Evolutionary conservation across 2,888 invertebrate genomes (phyloP).

Genomic region (Melanophora roralis): DNA sequence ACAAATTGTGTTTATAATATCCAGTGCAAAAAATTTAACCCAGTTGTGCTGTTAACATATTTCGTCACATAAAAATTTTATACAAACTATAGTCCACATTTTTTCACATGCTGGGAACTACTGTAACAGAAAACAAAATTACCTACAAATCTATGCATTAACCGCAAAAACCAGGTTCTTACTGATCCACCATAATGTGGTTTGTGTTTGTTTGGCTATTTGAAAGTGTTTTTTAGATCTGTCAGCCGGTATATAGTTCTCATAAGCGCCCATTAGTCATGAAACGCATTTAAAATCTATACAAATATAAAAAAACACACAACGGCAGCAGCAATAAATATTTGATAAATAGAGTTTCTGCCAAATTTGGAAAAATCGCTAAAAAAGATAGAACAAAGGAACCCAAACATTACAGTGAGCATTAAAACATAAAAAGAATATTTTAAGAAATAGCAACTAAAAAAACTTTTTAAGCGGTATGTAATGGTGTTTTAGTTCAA

Average conservation of each 20-base stretch:
- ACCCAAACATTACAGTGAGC: not conserved
- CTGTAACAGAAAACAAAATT: not conserved
- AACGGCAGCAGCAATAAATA: not conserved
- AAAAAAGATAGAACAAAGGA: slow-evolving; percentile 28
- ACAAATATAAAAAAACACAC: not conserved
- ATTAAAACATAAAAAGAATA: too few species aligned
- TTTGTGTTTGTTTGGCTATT: not conserved
- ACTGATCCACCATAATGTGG: slow-evolving; percentile 27
- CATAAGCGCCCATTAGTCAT: slow-evolving; percentile 35
- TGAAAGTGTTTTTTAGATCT: not conserved
- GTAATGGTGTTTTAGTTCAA: too few species aligned
- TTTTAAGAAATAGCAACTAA: too few species aligned
- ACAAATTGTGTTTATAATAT: too few species aligned
- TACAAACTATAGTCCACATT: too few species aligned
- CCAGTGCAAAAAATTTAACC: too few species aligned
- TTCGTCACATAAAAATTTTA: too few species aligned
- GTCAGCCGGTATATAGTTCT: not conserved
- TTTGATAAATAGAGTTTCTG: not conserved
- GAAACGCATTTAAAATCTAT: slow-evolving; percentile 32
- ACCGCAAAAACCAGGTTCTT: slow-evolving; percentile 22
- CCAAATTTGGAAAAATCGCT: slow-evolving; percentile 47
- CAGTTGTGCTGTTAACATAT: too few species aligned
- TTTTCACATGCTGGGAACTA: too few species aligned
- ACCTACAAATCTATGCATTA: slow-evolving; percentile 20
- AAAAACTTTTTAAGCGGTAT: too few species aligned